Evolutionary conservation across 1,140 invertebrate genomes (phyloP).

Genomic region (Wasmannia auropunctata): DNA sequence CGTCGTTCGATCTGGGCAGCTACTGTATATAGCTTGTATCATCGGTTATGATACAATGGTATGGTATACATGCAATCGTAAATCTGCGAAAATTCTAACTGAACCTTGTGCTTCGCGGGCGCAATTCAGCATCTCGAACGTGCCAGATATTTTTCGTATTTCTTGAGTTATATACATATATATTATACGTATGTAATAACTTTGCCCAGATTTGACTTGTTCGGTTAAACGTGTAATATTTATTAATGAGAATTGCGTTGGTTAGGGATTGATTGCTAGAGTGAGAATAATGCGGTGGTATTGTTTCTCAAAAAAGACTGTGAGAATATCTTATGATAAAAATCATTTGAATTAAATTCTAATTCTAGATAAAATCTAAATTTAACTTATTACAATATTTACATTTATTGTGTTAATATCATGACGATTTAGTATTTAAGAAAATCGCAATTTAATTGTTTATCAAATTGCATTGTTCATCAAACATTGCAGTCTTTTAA

Average conservation of each 20-base stretch:
- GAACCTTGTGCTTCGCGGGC: not conserved
- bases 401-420: not conserved
- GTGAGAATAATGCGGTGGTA: not conserved
- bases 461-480: no score
- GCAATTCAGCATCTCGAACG: not conserved
- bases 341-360: not conserved
- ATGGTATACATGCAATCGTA: not conserved
- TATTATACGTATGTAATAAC: not conserved
- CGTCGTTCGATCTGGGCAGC: conserved; percentile 52
- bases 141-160: conserved; percentile 1
- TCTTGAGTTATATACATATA: not conserved
- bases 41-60: conserved; percentile 7
- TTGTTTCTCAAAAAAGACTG: not conserved
- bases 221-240: not conserved
- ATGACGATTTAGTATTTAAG: not conserved
- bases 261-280: not conserved
- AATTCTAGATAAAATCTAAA: not conserved
- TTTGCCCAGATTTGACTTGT: not conserved
- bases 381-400: not conserved
- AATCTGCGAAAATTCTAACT: conserved; percentile 1
- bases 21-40: conserved; percentile 58
- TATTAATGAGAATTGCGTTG: not conserved
- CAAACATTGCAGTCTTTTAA: not conserved
- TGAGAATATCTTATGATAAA: not conserved
- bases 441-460: not conserved